phyloP scores from a whole-genome alignment of 2,888 invertebrate species.

The Trichogramma evanescens region DNA sequence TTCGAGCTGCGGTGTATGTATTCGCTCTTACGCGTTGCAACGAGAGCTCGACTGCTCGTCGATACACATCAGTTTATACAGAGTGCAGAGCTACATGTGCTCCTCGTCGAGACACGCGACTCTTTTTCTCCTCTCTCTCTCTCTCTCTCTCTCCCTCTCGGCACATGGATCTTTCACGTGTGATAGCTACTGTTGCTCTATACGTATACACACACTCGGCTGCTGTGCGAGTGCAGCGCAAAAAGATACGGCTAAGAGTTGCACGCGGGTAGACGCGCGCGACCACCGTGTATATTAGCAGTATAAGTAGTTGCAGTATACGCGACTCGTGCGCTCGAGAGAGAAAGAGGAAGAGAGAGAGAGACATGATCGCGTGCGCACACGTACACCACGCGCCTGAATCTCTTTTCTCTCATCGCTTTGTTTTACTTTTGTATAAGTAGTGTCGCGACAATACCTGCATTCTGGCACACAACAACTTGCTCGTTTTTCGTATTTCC shows the following conservation, averaged over 20 bases:
- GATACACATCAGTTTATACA: conserved; percentile 37
- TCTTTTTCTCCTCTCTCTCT: conserved; percentile 14
- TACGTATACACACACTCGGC: neutral
- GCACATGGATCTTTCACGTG: conserved; percentile 1
- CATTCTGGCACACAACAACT: no score
- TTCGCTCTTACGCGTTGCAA: conserved; percentile 36
- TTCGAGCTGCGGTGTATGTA: conserved; percentile 5
- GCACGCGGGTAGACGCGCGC: no score
- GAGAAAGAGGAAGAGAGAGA: conserved; percentile 22
- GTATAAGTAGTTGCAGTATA: conserved; percentile 2
- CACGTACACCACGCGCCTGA: no score
- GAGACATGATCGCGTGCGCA: neutral
- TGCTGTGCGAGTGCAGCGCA: neutral
- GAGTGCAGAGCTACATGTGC: neutral
- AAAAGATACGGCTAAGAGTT: no score
- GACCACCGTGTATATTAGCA: no score
- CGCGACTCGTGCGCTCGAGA: conserved; percentile 27
- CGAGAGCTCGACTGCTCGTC: conserved; percentile 26
- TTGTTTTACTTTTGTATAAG: no score
- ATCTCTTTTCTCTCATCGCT: no score
- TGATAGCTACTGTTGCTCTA: neutral
- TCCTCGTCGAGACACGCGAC: neutral
- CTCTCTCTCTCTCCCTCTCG: conserved; percentile 7
- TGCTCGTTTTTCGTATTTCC: no score
- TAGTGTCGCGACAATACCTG: no score